A percentile compares a stretch with the other conserved stretches of the same genome.
Evolutionary conservation across 2,888 invertebrate genomes (phyloP).

Genomic region (Agrypnus murinus): DNA sequence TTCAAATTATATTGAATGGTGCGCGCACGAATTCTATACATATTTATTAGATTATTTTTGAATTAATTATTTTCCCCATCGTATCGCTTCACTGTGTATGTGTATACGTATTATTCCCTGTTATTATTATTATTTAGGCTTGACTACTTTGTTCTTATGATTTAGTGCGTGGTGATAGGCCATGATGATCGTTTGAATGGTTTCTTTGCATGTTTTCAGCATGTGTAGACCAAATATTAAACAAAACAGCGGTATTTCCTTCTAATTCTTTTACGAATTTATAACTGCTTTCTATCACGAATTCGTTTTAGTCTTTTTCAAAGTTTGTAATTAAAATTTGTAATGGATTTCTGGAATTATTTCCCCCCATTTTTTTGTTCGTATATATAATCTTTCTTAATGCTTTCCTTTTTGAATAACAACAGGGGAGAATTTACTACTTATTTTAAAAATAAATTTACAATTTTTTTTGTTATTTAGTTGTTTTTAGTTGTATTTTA

Average conservation of each 20-base stretch:
- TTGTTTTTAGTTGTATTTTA: too few species aligned
- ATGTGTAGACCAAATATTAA: slow-evolving; percentile 56
- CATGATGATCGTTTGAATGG: slow-evolving; percentile 54
- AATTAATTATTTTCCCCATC: slow-evolving; percentile 47
- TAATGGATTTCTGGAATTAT: slow-evolving; percentile 44
- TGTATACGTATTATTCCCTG: too few species aligned
- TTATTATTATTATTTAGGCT: slow-evolving; percentile 45
- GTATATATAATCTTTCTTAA: too few species aligned
- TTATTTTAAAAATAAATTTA: too few species aligned
- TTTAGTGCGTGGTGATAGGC: slow-evolving; percentile 58
- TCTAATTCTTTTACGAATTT: slow-evolving; percentile 50
- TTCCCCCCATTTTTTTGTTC: slow-evolving; percentile 4
- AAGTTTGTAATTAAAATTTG: slow-evolving; percentile 46
- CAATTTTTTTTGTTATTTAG: too few species aligned
- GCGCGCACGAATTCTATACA: slow-evolving; percentile 38
- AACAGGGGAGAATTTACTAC: too few species aligned
- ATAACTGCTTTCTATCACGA: slow-evolving; percentile 52
- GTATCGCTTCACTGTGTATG: slow-evolving; percentile 41
- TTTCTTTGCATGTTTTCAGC: slow-evolving; percentile 53
- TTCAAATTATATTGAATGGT: slow-evolving; percentile 44
- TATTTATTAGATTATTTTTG: slow-evolving; percentile 51
- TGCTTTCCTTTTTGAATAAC: too few species aligned
- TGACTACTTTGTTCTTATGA: slow-evolving; percentile 51
- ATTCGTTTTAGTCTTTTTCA: slow-evolving; percentile 49
- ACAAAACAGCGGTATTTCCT: slow-evolving; percentile 52